Evolutionary conservation across 2,113 vertebrate species (phyloP).

Genomic region (Apteryx mantelli): DNA sequence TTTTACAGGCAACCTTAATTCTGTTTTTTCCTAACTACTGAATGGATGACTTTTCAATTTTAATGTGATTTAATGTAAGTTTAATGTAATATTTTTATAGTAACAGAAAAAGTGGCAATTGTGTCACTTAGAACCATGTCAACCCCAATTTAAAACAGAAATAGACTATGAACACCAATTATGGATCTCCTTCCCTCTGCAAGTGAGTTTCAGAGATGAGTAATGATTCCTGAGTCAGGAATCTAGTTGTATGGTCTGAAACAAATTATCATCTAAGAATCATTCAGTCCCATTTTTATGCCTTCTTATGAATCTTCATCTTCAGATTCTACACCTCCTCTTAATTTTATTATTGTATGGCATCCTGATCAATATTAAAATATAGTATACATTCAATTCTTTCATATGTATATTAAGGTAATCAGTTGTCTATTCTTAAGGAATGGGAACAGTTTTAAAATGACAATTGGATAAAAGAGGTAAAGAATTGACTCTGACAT

Average conservation of each 20-base stretch:
- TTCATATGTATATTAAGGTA: neutral
- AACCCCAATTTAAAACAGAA: neutral
- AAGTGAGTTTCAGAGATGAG: neutral
- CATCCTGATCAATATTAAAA: neutral
- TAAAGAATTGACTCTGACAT: neutral
- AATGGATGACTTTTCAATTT: neutral
- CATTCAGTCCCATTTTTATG: neutral
- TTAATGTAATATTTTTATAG: neutral
- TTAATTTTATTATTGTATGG: neutral
- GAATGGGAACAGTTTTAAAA: neutral
- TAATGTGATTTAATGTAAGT: neutral
- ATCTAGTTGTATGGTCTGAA: neutral
- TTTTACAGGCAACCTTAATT: neutral
- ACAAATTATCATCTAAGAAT: neutral
- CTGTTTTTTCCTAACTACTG: neutral
- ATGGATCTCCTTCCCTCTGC: neutral
- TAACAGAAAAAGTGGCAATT: neutral
- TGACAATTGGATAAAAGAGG: neutral
- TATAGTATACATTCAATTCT: neutral
- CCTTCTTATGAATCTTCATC: neutral
- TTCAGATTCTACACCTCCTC: neutral
- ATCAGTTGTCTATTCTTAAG: neutral
- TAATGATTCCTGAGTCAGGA: neutral
- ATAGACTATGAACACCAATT: neutral
- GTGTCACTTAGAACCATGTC: neutral